Conservation (phyloP, 2,797 vertebrate species). For the Mus caroli region DNA sequence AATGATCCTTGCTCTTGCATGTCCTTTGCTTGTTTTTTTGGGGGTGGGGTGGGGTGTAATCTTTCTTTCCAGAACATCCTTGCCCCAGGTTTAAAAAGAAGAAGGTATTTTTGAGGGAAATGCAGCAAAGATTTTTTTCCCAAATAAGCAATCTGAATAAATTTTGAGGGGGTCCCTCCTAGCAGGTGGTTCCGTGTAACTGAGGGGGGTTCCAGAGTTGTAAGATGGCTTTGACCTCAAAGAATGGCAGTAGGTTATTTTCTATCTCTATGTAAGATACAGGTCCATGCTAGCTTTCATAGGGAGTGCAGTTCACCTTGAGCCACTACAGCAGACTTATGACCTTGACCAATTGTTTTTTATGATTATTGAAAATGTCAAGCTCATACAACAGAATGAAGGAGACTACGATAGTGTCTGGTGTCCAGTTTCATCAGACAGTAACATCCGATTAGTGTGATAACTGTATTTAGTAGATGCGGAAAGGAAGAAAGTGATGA, state of each 20-base stretch:
- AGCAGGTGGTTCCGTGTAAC: not conserved
- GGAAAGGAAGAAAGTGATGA: not conserved
- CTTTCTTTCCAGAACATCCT: not conserved
- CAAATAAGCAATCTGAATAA: not conserved
- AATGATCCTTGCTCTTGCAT: not conserved
- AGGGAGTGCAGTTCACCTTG: not conserved
- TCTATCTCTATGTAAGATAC: not conserved
- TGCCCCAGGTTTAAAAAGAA: not conserved
- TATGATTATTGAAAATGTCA: not conserved
- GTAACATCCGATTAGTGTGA: not conserved
- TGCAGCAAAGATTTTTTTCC: not conserved
- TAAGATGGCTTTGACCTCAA: not conserved
- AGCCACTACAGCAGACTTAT: not conserved
- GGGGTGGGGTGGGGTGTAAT: not conserved
- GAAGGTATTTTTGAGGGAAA: not conserved
- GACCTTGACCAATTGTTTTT: not conserved
- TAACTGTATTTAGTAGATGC: not conserved
- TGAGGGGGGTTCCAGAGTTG: not conserved
- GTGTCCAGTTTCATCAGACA: no score
- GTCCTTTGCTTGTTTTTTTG: not conserved
- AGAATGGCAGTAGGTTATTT: not conserved
- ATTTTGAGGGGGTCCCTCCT: not conserved
- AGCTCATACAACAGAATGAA: not conserved
- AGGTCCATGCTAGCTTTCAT: not conserved
- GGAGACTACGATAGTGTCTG: rapidly evolving